phyloP scores from a whole-genome alignment of 2,888 invertebrate genomes.

The Bibio marci region DNA sequence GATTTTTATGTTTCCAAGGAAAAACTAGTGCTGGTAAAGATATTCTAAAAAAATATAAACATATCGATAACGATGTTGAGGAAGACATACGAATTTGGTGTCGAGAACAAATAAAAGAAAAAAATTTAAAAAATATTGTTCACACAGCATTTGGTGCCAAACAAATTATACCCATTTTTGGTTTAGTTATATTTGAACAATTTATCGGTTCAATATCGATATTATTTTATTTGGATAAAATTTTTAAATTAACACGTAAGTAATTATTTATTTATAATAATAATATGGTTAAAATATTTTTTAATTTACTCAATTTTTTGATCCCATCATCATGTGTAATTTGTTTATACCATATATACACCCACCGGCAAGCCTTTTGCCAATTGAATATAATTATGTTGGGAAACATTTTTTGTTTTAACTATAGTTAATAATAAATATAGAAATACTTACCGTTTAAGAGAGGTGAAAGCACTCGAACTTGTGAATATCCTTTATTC shows the following conservation, averaged over 20 bases:
- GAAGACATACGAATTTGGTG: slow-evolving; percentile 32
- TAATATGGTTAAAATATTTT: background rate
- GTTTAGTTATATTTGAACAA: slow-evolving; percentile 49
- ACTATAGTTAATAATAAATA: too few species aligned
- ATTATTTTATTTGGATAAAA: slow-evolving; percentile 38
- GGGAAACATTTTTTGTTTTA: too few species aligned
- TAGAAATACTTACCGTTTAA: too few species aligned
- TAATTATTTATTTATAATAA: background rate
- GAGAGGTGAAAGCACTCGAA: too few species aligned
- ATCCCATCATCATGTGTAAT: too few species aligned
- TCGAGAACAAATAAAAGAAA: slow-evolving; percentile 26
- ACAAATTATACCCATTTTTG: slow-evolving; percentile 34
- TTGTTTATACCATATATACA: too few species aligned
- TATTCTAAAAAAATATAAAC: slow-evolving; percentile 42
- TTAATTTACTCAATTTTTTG: too few species aligned
- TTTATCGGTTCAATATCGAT: slow-evolving; percentile 42
- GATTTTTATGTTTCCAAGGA: slow-evolving; percentile 38
- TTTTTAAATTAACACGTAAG: slow-evolving; percentile 34
- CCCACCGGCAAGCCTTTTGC: too few species aligned
- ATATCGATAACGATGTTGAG: slow-evolving; percentile 37
- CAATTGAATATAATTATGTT: too few species aligned
- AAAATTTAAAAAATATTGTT: slow-evolving; percentile 27
- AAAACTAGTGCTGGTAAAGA: slow-evolving; percentile 38
- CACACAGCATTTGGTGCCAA: slow-evolving; percentile 29
- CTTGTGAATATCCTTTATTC: too few species aligned